Evolutionary conservation across 1,140 invertebrate species (phyloP).

Genomic region (Holotrichia oblita): DNA sequence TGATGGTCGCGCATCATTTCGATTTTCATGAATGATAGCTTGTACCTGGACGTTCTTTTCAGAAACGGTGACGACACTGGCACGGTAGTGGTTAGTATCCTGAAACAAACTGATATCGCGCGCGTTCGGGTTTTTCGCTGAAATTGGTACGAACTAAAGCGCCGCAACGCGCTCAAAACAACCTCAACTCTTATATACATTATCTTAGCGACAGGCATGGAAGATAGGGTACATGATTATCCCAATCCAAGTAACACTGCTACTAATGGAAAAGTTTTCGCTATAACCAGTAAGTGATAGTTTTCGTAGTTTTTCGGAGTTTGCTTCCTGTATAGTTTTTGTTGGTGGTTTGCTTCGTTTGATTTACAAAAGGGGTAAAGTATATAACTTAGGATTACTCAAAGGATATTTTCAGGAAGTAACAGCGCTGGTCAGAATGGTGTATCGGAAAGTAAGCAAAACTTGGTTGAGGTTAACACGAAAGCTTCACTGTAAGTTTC

Average conservation of each 20-base stretch:
- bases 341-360: background rate
- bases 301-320: too few species aligned
- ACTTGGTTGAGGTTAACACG: conserved; percentile 51
- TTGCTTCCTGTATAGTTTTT: background rate
- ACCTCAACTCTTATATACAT: background rate
- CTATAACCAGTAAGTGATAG: conserved; percentile 19
- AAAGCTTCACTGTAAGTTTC: conserved; percentile 50
- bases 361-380: background rate
- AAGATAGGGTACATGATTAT: background rate
- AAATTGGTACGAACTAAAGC: background rate
- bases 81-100: background rate
- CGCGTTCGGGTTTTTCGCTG: background rate
- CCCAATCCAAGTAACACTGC: background rate
- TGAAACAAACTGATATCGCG: background rate
- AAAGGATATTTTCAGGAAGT: conserved; percentile 19
- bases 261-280: conserved; percentile 9
- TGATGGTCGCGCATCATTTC: background rate
- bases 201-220: background rate
- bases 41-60: background rate
- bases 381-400: background rate
- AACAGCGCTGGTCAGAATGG: background rate
- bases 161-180: background rate
- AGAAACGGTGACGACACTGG: background rate
- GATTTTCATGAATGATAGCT: background rate
- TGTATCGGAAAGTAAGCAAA: conserved; percentile 41